A percentile compares a stretch with the other conserved stretches of the same genome.
These are phyloP conservation scores for Scolanthus callimorphus DNA, from an alignment of 92 coral and sea anemone genomes.

Conservation along the genomic window DNA sequence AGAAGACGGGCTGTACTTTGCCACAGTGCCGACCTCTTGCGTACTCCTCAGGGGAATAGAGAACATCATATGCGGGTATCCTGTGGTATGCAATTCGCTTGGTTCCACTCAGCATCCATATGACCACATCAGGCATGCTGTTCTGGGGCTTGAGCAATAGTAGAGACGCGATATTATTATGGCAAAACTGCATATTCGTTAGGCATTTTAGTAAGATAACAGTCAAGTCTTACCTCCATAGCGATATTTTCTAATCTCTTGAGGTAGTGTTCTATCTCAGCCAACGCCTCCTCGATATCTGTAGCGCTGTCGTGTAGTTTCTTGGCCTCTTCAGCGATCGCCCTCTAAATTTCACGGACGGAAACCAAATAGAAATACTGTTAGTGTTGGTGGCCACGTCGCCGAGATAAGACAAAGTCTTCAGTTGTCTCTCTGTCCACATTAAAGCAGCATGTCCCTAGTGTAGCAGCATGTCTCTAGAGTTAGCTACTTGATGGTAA, in stretches of 20 bases:
- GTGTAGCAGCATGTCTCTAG: too few species aligned
- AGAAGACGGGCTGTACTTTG: constrained; percentile 49
- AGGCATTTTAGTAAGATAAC: too few species aligned
- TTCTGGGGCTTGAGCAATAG: constrained; percentile 77
- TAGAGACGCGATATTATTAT: too few species aligned
- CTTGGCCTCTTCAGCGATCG: constrained; percentile 53
- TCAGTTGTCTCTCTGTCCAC: too few species aligned
- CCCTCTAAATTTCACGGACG: too few species aligned
- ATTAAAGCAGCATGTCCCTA: too few species aligned
- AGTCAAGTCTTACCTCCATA: constrained; percentile 74
- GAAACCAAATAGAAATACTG: too few species aligned
- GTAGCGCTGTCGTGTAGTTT: constrained; percentile 54
- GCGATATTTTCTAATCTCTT: constrained; percentile 40
- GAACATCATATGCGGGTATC: constrained; percentile 82
- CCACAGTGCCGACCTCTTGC: constrained; percentile 83
- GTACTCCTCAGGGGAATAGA: constrained; percentile 59
- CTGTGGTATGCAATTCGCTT: constrained; percentile 93
- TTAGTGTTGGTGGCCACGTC: too few species aligned
- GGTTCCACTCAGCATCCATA: constrained; percentile 97
- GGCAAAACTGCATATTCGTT: too few species aligned
- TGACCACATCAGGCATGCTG: constrained; percentile 96
- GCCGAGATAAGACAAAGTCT: too few species aligned
- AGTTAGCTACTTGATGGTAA: too few species aligned
- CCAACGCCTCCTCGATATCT: constrained; percentile 55
- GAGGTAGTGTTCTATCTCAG: constrained; percentile 36